Evolutionary conservation across 2,113 vertebrate genomes (phyloP), one percentile per base, ranked within the genome.

Genomic region (Panthera leo): DNA sequence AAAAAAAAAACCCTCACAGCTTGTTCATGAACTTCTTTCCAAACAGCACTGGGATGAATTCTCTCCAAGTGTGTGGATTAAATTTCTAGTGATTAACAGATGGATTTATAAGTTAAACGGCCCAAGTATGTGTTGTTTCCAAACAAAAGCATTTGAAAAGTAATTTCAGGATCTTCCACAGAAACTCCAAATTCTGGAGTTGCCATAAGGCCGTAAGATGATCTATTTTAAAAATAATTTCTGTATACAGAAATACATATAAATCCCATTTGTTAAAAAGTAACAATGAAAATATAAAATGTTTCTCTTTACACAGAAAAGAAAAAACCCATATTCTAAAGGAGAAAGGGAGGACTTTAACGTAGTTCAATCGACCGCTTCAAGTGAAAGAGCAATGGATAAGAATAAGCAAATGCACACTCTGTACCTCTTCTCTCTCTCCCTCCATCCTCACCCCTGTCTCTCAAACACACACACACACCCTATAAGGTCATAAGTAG

Each of bases 21-120:
- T 85, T 65, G 19, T 18, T 75, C 83, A 51, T 4, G 4, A 92
- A 83, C 65, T 65, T 80, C 36, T 65, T 93, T 87, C 80, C n/a
- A 68, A 89, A 95, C 10, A 65, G 86, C 70, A 55, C 36, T 25
- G 67, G 1, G 9, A 48, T 53, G 71, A 97, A 58, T 45, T 36
- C 39, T 85, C 68, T 93, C 90, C 87, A 91, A 80, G 94, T 65
- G 23, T 71, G 15, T 89, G 94, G 92, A 97, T 96, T 90, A 92
- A 82, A 79, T 91, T 85, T 94, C 82, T 67, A 53, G 34, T 78
- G 83, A 96, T 97, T 85, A 95, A 85, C 78, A 93, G 93, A 97
- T 68, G 92, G 91, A 80, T 93, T 86, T 96, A 71, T 89, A 87
- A 89, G 65, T 83, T 36, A 65, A 97, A 96, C 14, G 34, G 34